Evolutionary conservation across 2,888 invertebrate genomes (phyloP), one percentile per base, ranked within the genome.

Genomic region (Acanthococcus lagerstroemiae): DNA sequence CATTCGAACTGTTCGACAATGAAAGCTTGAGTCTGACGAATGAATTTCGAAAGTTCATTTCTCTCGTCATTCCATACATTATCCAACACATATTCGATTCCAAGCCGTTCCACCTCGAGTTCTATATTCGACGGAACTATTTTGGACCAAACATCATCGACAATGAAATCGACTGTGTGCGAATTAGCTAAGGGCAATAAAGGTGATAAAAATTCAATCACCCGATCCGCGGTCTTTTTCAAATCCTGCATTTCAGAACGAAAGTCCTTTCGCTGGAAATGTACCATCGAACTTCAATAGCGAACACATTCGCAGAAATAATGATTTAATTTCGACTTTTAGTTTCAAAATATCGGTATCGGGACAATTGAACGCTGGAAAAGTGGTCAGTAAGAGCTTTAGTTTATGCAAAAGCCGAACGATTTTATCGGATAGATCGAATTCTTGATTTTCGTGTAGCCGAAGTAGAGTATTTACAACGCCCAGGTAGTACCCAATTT

Each of bases 161-260:
- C 85, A 54, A 90, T 78, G 75, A 83, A 87, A 72, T 84, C 83
- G 0, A 85, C 88, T 83, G 90, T 85, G 74, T 91, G 90, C 70
- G 86, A 85, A 74, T 89, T 87, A 0, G 84, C 81, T 26, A 90
- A 75, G 0, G 82, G 79, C 68, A 84, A 75, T 48, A 83, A 77
- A 0, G 83, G 83, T 21, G 79, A 76, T 21, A 89, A 74, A 75
- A 81, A 86, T 12, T 74, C 72, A 0, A 83, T 73, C 12, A 83
- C 76, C 30, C 66, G 60, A 24, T 69, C 57, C 24, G 69, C 48
- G 21, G 9, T 67, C 0, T 48, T 44, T 44, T 24, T n/a, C 45
- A 44, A 3, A 7, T 22, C 27, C 5, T 22, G 12, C 21, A 21
- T 46, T 25, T 50, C 25, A 67, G 45, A 52, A 57, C 2, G 52